phyloP scores from a whole-genome alignment of 2,888 invertebrate species.

The Octonoba sinensis region DNA sequence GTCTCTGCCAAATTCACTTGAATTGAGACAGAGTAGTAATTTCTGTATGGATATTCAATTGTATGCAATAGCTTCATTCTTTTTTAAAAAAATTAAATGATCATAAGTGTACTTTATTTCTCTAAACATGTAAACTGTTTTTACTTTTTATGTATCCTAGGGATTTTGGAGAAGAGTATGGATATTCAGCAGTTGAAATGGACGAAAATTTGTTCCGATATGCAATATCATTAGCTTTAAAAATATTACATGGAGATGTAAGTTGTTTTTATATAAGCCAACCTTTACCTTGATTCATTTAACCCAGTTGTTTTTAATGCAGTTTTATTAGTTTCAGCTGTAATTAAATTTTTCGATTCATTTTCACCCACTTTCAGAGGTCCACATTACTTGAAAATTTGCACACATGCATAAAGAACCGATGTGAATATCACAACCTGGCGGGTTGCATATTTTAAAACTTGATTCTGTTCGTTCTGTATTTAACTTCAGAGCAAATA shows the following conservation, averaged over 20 bases:
- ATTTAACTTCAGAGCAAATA: no score
- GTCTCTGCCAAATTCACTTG: no score
- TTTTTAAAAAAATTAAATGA: not conserved
- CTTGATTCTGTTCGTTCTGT: no score
- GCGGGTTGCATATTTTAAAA: no score
- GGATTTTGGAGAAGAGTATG: slow-evolving; percentile 52
- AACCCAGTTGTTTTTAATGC: not conserved
- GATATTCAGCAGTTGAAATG: slow-evolving; percentile 26
- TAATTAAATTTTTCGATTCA: no score
- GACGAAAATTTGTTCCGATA: slow-evolving; percentile 39
- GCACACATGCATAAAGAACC: no score
- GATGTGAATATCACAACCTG: no score
- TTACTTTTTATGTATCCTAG: slow-evolving; percentile 7
- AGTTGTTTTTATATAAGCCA: not conserved
- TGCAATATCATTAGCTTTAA: slow-evolving; percentile 39
- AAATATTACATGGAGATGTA: slow-evolving; percentile 49
- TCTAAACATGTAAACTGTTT: no score
- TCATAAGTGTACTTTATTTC: not conserved
- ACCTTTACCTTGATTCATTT: not conserved
- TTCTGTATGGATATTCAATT: slow-evolving; percentile 43
- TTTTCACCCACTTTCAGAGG: no score
- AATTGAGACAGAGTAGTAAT: not conserved
- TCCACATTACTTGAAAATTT: no score
- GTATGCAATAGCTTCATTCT: slow-evolving; percentile 5
- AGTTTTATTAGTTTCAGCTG: no score